A percentile compares a stretch with the other conserved stretches of the same genome.
These are phyloP conservation scores for Parapristionchus giblindavisi DNA, from an alignment of 2,888 invertebrate genomes.

Conservation along the genomic window DNA sequence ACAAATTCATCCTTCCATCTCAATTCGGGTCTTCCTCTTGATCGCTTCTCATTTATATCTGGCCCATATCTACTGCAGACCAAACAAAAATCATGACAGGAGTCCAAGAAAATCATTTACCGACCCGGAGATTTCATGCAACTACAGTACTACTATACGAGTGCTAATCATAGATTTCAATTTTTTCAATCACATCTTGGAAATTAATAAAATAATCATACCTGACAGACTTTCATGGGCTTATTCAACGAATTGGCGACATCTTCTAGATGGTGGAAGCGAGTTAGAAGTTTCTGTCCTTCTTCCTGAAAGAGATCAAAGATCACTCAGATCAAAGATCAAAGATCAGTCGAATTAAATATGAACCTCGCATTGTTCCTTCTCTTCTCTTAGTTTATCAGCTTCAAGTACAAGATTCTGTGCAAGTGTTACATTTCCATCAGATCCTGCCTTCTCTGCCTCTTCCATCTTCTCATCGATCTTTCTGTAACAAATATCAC, in stretches of 20 bases:
- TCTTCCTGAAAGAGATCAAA: neutral
- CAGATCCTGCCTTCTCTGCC: slow-evolving; percentile 36
- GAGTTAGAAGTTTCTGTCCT: slow-evolving; percentile 10
- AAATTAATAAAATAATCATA: neutral
- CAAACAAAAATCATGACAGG: too few species aligned
- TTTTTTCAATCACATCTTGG: neutral
- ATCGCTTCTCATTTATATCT: too few species aligned
- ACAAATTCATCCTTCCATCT: too few species aligned
- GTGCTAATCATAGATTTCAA: neutral
- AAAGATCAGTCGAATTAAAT: neutral
- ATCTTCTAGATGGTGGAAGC: slow-evolving; percentile 37
- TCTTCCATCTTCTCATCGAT: slow-evolving; percentile 37
- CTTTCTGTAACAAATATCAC: slow-evolving; percentile 12
- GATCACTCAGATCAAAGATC: too few species aligned
- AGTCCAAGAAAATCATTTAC: too few species aligned
- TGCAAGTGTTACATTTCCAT: slow-evolving; percentile 33
- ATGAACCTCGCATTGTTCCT: slow-evolving; percentile 21
- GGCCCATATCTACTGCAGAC: too few species aligned
- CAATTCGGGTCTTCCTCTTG: too few species aligned
- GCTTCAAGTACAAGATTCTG: slow-evolving; percentile 35
- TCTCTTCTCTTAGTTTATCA: slow-evolving; percentile 26
- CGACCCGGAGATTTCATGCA: too few species aligned
- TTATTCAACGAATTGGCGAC: slow-evolving; percentile 39
- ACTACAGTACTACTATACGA: too few species aligned
- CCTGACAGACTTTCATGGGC: slow-evolving; percentile 39